Conservation (phyloP, 1,140 invertebrate species). For the Hypothenemus hampei region DNA sequence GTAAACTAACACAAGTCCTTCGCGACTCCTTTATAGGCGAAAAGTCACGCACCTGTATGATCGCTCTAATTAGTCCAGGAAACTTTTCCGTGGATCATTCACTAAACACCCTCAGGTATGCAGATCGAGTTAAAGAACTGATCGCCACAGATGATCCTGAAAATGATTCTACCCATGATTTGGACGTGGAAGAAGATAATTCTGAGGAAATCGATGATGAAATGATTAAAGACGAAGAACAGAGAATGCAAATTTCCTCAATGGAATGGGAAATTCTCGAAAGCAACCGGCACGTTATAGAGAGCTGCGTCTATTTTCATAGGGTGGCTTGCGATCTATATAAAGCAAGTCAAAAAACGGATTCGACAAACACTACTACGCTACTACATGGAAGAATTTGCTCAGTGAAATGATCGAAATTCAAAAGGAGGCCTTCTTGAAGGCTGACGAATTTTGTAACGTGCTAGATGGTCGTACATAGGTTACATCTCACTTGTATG, state of each 20-base stretch:
- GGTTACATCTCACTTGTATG: neutral
- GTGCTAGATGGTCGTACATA: slow-evolving; percentile 16
- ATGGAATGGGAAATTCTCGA: slow-evolving; percentile 37
- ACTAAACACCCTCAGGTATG: slow-evolving; percentile 95
- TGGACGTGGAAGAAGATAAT: slow-evolving; percentile 23
- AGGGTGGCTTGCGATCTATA: slow-evolving; percentile 38
- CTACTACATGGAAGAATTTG: slow-evolving; percentile 37
- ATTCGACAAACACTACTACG: slow-evolving; percentile 34
- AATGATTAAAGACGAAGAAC: slow-evolving; percentile 28
- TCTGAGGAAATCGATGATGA: slow-evolving; percentile 32
- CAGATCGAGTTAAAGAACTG: slow-evolving; percentile 90
- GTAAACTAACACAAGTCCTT: slow-evolving; percentile 95
- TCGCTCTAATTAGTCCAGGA: slow-evolving; percentile 97
- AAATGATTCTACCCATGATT: slow-evolving; percentile 4
- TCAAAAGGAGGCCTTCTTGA: slow-evolving; percentile 34
- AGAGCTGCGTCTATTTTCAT: slow-evolving; percentile 40
- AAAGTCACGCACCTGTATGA: slow-evolving; percentile 98
- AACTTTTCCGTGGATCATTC: slow-evolving; percentile 95
- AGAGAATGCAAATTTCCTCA: slow-evolving; percentile 24
- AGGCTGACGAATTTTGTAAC: slow-evolving; percentile 34
- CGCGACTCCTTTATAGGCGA: slow-evolving; percentile 99
- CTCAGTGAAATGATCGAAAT: slow-evolving; percentile 39
- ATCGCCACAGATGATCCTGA: slow-evolving; percentile 61
- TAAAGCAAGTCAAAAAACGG: slow-evolving; percentile 31
- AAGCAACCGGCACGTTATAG: slow-evolving; percentile 36